Base-by-base conservation (phyloP, 2,888 invertebrate species). In the Agrypnus murinus region DNA sequence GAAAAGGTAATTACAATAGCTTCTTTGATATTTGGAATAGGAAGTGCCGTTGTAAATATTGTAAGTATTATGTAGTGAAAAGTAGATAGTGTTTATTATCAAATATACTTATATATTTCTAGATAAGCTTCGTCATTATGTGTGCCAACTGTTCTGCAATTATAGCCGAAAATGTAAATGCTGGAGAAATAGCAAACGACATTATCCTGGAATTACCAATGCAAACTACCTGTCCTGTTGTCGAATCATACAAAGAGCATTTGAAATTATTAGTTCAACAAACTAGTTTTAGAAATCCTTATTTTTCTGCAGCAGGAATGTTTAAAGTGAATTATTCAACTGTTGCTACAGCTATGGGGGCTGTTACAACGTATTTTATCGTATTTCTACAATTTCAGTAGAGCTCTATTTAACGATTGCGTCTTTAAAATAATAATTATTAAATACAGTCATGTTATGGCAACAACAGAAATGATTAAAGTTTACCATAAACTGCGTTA, bases 321-420 rank as follows among this genome's bases (percentile, higher is more conserved):
- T 53, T 53, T 32, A 8, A 1, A 4, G 34, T 53, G 0, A 15
- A 53, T 53, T 53, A 53, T 10, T 8, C 12, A 15, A 3, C 14
- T 1, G 7, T 32, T 34, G 7, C 9, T 9, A 12, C 14, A 8
- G 2, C 14, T 9, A 12, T 10, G 7, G 34, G 34, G 0, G 12
- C 10, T 12, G 15, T 53, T 34, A 15, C 34, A 1, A 9, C 53
- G 1, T 34, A 53, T 34, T 12, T 53, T 32, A 34, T 53, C 14
- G 15, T 53, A 34, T 9, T n/a, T 12, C 3, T 53, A 6, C 53
- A 53, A 32, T 50, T 50, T 32, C n/a, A n/a, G n/a, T n/a, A n/a
- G n/a, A n/a, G n/a, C n/a, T n/a, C n/a, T n/a, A n/a, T n/a, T n/a
- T n/a, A n/a, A n/a, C n/a, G n/a, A n/a, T n/a, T n/a, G n/a, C n/a